Percentiles rank a stretch among this genome's conserved stretches.
phyloP scores from a whole-genome alignment of 2,797 vertebrate genomes.

The Neoniphon sammara region DNA sequence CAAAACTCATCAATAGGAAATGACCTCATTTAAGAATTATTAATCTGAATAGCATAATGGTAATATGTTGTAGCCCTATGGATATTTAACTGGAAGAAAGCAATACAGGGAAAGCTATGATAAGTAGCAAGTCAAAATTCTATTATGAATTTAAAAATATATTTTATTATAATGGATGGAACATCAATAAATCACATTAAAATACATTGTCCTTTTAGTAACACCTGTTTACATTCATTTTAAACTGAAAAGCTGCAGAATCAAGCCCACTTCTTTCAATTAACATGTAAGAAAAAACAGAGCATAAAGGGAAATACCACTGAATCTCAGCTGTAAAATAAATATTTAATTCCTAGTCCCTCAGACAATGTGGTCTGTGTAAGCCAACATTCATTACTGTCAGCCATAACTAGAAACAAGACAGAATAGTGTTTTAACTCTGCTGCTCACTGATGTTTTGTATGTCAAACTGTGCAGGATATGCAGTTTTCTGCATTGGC shows the following conservation, averaged over 20 bases:
- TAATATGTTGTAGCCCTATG: too few species aligned
- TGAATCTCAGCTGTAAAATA: constrained; percentile 13
- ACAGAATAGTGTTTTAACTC: neutral
- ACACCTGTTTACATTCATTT: neutral
- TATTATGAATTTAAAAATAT: neutral
- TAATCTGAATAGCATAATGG: too few species aligned
- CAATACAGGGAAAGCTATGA: too few species aligned
- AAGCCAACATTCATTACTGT: neutral
- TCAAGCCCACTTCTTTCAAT: neutral
- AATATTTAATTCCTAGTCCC: neutral
- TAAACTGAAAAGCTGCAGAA: constrained; percentile 2
- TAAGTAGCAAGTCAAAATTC: too few species aligned
- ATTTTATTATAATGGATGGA: neutral
- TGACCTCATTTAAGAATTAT: too few species aligned
- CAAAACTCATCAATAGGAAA: too few species aligned
- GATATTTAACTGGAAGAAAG: too few species aligned
- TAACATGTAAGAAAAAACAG: neutral
- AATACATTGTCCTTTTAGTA: neutral
- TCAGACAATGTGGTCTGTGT: neutral
- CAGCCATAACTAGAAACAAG: neutral
- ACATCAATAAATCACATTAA: neutral
- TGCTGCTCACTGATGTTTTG: too few species aligned
- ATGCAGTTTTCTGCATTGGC: neutral
- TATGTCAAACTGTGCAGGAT: neutral
- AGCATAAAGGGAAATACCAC: neutral